Conservation (phyloP, 1,140 invertebrate species). For the Trachelipus rathkii region DNA sequence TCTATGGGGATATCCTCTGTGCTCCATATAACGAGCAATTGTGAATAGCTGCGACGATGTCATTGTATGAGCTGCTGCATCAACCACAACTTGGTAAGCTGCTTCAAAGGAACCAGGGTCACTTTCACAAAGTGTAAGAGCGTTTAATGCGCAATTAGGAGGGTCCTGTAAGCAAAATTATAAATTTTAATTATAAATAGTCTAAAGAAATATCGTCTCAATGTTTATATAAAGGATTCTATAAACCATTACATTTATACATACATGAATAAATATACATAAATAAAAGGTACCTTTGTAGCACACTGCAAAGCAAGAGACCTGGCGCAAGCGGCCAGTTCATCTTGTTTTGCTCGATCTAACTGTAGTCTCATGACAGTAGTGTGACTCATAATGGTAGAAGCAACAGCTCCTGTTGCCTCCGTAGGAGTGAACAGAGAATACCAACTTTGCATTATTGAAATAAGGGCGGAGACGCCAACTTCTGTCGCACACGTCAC, state of each 20-base stretch:
- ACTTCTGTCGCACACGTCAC: slow-evolving; percentile 79
- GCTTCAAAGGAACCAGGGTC: slow-evolving; percentile 75
- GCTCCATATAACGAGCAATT: slow-evolving; percentile 80
- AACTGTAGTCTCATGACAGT: slow-evolving; percentile 70
- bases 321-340: slow-evolving; percentile 64
- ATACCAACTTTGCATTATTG: slow-evolving; percentile 81
- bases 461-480: slow-evolving; percentile 70
- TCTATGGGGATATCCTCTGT: slow-evolving; percentile 70
- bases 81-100: slow-evolving; percentile 77
- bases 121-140: slow-evolving; percentile 76
- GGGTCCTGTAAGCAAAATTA: slow-evolving; percentile 60
- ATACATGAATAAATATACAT: neutral
- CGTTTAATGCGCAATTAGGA: slow-evolving; percentile 77
- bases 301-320: slow-evolving; percentile 77
- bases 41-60: slow-evolving; percentile 76
- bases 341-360: slow-evolving; percentile 70
- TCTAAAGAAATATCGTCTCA: slow-evolving; percentile 11
- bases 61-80: slow-evolving; percentile 70
- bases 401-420: slow-evolving; percentile 74
- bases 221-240: neutral
- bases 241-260: slow-evolving; percentile 12
- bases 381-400: slow-evolving; percentile 74
- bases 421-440: slow-evolving; percentile 78
- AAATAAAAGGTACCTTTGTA: slow-evolving; percentile 59
- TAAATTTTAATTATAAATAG: too few species aligned